Evolutionary conservation across 1,140 invertebrate genomes (phyloP).

Genomic region (Drosophila nebulosa): DNA sequence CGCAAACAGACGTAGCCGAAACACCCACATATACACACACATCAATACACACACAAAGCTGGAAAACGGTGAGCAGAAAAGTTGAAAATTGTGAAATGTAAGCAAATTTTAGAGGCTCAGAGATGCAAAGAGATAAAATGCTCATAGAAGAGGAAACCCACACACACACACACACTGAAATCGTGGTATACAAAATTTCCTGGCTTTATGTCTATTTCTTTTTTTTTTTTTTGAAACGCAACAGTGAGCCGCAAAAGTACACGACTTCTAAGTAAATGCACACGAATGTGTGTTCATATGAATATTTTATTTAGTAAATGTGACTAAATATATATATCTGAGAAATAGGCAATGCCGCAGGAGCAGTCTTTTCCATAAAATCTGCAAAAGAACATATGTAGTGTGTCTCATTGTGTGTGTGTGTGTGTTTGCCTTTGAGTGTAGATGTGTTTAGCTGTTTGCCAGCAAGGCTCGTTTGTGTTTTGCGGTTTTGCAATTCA

Average conservation of each 20-base stretch:
- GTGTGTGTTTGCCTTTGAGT: slow-evolving; percentile 4
- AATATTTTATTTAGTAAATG: slow-evolving; percentile 74
- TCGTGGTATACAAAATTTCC: slow-evolving; percentile 36
- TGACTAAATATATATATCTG: slow-evolving; percentile 57
- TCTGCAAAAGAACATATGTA: slow-evolving; percentile 64
- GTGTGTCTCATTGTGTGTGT: not conserved
- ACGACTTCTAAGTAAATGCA: slow-evolving; percentile 58
- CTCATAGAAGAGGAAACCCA: not conserved
- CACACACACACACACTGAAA: not conserved
- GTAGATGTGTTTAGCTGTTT: slow-evolving; percentile 13
- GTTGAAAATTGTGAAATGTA: slow-evolving; percentile 61
- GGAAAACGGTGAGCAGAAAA: slow-evolving; percentile 26
- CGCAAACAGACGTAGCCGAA: not conserved
- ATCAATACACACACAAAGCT: not conserved
- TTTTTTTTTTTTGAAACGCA: slow-evolving; percentile 19
- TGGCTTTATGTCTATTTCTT: slow-evolving; percentile 25
- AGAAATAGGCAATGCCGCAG: slow-evolving; percentile 39
- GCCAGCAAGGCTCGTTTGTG: slow-evolving; percentile 22
- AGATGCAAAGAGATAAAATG: slow-evolving; percentile 18
- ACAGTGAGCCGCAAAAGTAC: slow-evolving; percentile 44
- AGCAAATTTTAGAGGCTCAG: slow-evolving; percentile 50
- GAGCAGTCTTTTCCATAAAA: slow-evolving; percentile 48
- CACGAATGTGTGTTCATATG: slow-evolving; percentile 54
- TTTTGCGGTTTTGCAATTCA: slow-evolving; percentile 72
- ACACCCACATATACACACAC: not conserved